Conservation (phyloP, 2,888 invertebrate species). For the Junonia oenone region DNA sequence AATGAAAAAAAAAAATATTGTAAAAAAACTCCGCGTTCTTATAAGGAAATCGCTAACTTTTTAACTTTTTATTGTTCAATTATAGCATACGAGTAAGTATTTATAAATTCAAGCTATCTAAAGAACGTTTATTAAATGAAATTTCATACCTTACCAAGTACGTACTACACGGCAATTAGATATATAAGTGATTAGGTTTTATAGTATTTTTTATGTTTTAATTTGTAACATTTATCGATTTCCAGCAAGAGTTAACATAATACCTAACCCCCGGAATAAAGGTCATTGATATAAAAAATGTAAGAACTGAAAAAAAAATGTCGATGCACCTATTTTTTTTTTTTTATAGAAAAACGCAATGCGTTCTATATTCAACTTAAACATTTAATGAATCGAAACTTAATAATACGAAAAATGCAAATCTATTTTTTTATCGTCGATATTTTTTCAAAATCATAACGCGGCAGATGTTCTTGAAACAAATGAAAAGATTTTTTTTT, state of each 20-base stretch:
- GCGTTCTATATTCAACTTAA: not conserved
- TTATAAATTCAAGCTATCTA: constrained; percentile 11
- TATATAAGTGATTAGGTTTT: not conserved
- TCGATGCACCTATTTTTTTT: too few relatives aligned
- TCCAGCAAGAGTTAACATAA: too few relatives aligned
- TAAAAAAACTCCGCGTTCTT: constrained; percentile 3
- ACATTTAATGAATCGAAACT: not conserved
- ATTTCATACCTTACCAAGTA: constrained; percentile 3
- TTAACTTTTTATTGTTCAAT: constrained; percentile 24
- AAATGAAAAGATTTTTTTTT: constrained; percentile 22
- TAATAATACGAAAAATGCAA: constrained; percentile 15
- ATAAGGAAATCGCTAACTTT: constrained; percentile 9
- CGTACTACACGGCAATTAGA: not conserved
- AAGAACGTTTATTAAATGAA: constrained; percentile 13
- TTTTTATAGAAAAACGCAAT: too few relatives aligned
- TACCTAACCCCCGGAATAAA: too few relatives aligned
- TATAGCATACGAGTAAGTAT: constrained; percentile 24
- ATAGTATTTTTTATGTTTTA: not conserved
- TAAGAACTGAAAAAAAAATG: too few relatives aligned
- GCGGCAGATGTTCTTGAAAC: constrained; percentile 29
- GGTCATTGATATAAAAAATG: too few relatives aligned
- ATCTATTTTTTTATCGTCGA: constrained; percentile 6
- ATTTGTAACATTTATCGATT: too few relatives aligned
- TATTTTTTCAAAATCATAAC: constrained; percentile 23
- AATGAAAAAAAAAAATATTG: not conserved